Evolutionary conservation across 2,113 vertebrate genomes (phyloP), one percentile per base, ranked within the genome.

Genomic region (Gymnarchus niloticus): DNA sequence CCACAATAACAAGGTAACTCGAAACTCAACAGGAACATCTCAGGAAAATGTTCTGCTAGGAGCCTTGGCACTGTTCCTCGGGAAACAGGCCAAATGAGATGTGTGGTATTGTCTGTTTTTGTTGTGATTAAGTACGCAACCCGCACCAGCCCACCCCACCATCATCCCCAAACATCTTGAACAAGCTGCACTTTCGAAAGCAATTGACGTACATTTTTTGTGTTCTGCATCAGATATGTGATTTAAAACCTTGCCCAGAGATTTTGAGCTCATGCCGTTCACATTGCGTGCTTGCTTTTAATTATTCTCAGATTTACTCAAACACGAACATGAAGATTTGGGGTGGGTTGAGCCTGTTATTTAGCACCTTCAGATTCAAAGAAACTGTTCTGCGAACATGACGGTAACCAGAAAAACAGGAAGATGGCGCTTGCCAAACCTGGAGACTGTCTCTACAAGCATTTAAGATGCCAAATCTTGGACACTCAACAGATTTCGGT

Each of bases 1-100:
- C 88, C 88, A 88, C 56, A 80, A 54, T 59, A 57, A 33, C 73
- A 69, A 88, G 83, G 88, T 90, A 87, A 88, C 88, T 59, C 33
- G 57, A 86, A 46, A 56, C 25, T 19, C 41, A 81, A 82, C 49
- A 57, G 51, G 21, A 65, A 85, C 83, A 77, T 83, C 65, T 73
- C 65, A 41, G 14, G 28, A 73, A 28, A 41, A n/a, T 41, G 19
- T 73, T 73, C 33, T 23, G 2, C 23, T 0, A 6, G 21, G 21
- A 57, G 17, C 41, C 33, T 6, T 73, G 65, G 14, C 65, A 6
- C 33, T 17, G 65, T 73, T 73, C 65, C 14, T 0, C 28, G 14
- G 33, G 65, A 21, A 19, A 73, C 33, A 41, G 33, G 28, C 33
- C 33, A 73, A 73, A 6, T 37, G 33, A 73, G 14, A 41, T 7